Evolutionary conservation across 92 coral and sea anemone genomes (phyloP), one percentile per base, ranked within the genome.

Genomic region (Phymanthus crucifer): DNA sequence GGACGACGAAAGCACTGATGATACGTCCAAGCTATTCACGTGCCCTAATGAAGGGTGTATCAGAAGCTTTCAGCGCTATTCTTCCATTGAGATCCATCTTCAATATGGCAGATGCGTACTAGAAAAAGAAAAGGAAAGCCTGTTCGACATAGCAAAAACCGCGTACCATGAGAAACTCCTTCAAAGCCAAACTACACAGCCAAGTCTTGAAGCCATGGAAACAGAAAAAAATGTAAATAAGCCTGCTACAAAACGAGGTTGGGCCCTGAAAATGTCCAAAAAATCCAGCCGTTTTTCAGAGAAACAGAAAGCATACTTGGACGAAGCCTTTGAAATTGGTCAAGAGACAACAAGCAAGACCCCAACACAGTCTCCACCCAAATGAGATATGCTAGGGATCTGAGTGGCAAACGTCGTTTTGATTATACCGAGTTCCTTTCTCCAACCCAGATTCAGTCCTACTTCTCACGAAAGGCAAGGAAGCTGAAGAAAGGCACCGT

Each of bases 321-420:
- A 72, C 58, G 77, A 72, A 38, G 47, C 50, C 34, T 72, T 72
- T 43, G 29, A 2, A 33, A 40, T 38, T 38, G 77, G 77, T 38
- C 56, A 43, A 43, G 82, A 81, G 38, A 80, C 83, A 4, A 80
- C 57, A 75, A 75, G 69, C 47, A 73, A 9, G 85, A 86, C 14
- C 77, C 81, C 2, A 75, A 38, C 29, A 66, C 50, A 34, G 83
- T 84, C 27, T 71, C 80, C 57, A 69, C 40, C 67, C 76, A 86
- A 46, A 69, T 74, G 89, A 11, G 81, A 68, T 80, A 74, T 38
- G 85, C 89, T 40, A 86, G 46, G 72, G 85, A 74, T 50, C 66
- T 73, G 56, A 38, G 11, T 38, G 85, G 85, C 70, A 81, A 65
- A 29, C 70, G 82, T 40, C 75, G 89, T n/a, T 86, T 84, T 36